Conservation (phyloP, 2,797 vertebrate species). For the Microctenopoma steveboyesi region DNA sequence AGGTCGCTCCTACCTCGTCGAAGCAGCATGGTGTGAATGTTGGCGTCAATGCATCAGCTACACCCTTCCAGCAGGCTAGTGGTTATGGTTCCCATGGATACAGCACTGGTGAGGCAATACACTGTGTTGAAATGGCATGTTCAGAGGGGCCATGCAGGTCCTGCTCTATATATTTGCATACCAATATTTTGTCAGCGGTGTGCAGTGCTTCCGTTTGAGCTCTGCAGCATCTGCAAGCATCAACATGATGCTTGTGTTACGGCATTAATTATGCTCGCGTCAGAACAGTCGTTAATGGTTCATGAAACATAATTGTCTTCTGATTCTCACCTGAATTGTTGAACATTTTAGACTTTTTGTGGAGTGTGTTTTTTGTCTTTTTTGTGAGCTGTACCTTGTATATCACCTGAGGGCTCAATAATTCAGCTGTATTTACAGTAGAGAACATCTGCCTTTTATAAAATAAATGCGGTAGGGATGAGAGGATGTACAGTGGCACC, state of each 20-base stretch:
- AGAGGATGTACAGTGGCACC: conserved; percentile 23
- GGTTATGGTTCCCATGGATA: conserved; percentile 97
- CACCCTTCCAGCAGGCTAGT: conserved; percentile 97
- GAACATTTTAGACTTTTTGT: background rate
- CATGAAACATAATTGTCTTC: conserved; percentile 13
- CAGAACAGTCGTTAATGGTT: conserved; percentile 23
- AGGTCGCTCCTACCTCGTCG: conserved; percentile 99
- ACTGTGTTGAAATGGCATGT: conserved; percentile 35
- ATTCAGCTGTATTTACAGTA: conserved; percentile 9
- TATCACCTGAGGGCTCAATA: conserved; percentile 6
- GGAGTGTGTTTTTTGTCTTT: background rate
- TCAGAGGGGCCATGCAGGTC: conserved; percentile 40
- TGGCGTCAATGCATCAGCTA: conserved; percentile 93
- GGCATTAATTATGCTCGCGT: conserved; percentile 37
- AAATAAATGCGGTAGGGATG: conserved; percentile 6
- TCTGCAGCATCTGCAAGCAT: conserved; percentile 48
- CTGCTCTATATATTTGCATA: conserved; percentile 30
- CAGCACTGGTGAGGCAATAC: conserved; percentile 90
- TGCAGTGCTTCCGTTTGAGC: conserved; percentile 37
- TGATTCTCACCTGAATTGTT: conserved; percentile 26
- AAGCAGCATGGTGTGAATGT: conserved; percentile 99
- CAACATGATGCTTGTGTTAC: conserved; percentile 43
- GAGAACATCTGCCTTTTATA: conserved; percentile 2
- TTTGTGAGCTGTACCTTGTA: conserved; percentile 27
- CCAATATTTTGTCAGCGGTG: conserved; percentile 32